These are phyloP conservation scores for Athetis lepigone DNA, from an alignment of 2,888 invertebrate genomes.

Conservation along the genomic window DNA sequence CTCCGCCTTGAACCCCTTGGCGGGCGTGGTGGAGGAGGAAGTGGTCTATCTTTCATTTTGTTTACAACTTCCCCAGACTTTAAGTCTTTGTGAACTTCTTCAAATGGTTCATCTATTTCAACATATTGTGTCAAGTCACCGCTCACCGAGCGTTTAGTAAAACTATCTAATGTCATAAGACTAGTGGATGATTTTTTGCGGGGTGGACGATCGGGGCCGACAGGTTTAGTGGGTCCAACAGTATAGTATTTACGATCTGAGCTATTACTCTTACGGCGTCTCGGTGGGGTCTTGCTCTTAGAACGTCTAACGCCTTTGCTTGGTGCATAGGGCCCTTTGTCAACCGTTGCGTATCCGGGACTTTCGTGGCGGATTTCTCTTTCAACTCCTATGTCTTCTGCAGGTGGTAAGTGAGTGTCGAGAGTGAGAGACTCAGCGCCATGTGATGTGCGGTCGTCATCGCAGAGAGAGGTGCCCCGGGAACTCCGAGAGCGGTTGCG, in stretches of 20 bases:
- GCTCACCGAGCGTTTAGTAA: slow-evolving; percentile 81
- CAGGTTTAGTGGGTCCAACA: slow-evolving; percentile 85
- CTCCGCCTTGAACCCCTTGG: slow-evolving; percentile 91
- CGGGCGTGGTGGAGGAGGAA: slow-evolving; percentile 96
- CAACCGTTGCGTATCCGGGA: slow-evolving; percentile 94
- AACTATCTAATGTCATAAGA: slow-evolving; percentile 88
- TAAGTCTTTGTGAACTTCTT: slow-evolving; percentile 91
- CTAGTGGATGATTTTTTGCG: slow-evolving; percentile 91
- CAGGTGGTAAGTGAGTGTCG: slow-evolving; percentile 82
- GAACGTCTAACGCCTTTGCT: slow-evolving; percentile 90
- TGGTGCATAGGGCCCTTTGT: slow-evolving; percentile 93
- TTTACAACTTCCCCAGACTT: slow-evolving; percentile 94
- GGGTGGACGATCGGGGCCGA: slow-evolving; percentile 92
- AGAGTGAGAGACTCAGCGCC: slow-evolving; percentile 92
- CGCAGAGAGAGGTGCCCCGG: slow-evolving; percentile 89
- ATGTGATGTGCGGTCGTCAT: slow-evolving; percentile 93
- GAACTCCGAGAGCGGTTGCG: slow-evolving; percentile 91
- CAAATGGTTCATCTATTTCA: slow-evolving; percentile 91
- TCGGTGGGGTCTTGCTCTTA: slow-evolving; percentile 88
- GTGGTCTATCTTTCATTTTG: slow-evolving; percentile 96
- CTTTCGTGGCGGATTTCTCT: slow-evolving; percentile 86
- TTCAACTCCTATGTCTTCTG: slow-evolving; percentile 77
- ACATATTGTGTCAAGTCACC: slow-evolving; percentile 90
- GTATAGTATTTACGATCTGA: slow-evolving; percentile 93
- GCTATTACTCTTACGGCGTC: slow-evolving; percentile 86